Percentiles rank a stretch among this genome's conserved stretches.
Evolutionary conservation across 2,888 invertebrate species (phyloP).

Genomic region (Scrobipalpa costella): DNA sequence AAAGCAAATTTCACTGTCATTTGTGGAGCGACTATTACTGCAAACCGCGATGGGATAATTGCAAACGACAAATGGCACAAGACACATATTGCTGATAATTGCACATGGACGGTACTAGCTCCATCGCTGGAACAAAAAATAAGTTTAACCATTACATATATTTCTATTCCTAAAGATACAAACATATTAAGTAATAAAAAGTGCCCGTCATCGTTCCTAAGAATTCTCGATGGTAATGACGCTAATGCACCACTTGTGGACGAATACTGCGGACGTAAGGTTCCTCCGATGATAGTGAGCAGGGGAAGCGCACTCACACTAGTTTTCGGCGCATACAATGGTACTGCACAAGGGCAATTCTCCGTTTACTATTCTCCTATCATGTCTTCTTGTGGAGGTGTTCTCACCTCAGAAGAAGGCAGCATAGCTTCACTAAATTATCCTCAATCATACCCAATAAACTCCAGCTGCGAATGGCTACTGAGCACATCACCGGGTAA

Average conservation of each 20-base stretch:
- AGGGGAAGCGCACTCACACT: slow-evolving; percentile 84
- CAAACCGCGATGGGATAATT: slow-evolving; percentile 79
- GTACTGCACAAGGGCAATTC: slow-evolving; percentile 55
- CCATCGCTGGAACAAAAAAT: slow-evolving; percentile 81
- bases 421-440: slow-evolving; percentile 92
- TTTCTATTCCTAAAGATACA: slow-evolving; percentile 63
- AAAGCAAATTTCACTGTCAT: slow-evolving; percentile 83
- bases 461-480: slow-evolving; percentile 88
- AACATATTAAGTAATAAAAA: slow-evolving; percentile 49
- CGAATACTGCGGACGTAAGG: slow-evolving; percentile 83
- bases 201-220: slow-evolving; percentile 61
- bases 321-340: slow-evolving; percentile 57
- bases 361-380: slow-evolving; percentile 70
- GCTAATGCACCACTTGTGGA: slow-evolving; percentile 83
- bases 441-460: slow-evolving; percentile 86
- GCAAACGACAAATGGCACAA: slow-evolving; percentile 54
- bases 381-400: slow-evolving; percentile 90
- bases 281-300: slow-evolving; percentile 85
- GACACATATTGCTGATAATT: slow-evolving; percentile 66
- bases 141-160: slow-evolving; percentile 84
- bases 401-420: slow-evolving; percentile 85
- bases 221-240: slow-evolving; percentile 87
- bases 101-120: slow-evolving; percentile 87
- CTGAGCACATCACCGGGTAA: slow-evolving; percentile 83
- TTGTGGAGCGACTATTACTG: slow-evolving; percentile 86